Evolutionary conservation across 2,888 invertebrate species (phyloP).

Genomic region (Eristalinus aeneus): DNA sequence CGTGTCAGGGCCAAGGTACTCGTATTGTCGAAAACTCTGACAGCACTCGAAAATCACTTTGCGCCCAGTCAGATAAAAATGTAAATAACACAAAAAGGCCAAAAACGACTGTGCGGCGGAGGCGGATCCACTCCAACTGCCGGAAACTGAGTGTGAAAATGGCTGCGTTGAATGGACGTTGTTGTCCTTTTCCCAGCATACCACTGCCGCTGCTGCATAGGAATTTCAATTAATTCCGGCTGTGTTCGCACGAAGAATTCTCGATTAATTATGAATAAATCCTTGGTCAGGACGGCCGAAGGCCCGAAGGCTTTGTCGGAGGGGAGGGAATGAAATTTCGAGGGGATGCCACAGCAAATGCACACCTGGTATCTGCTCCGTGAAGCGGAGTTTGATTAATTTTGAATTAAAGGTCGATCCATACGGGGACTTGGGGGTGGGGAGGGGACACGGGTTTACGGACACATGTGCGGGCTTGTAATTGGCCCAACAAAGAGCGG

Average conservation of each 20-base stretch:
- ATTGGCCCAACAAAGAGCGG: background rate
- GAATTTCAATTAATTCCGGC: slow-evolving; percentile 46
- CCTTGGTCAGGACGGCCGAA: background rate
- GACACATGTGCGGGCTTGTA: background rate
- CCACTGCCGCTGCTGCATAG: slow-evolving; percentile 9
- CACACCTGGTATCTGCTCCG: background rate
- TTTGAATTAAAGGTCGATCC: background rate
- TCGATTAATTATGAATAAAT: slow-evolving; percentile 54
- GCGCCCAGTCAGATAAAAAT: slow-evolving; percentile 25
- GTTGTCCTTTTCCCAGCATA: slow-evolving; percentile 25
- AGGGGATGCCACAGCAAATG: background rate
- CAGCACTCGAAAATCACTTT: slow-evolving; percentile 54
- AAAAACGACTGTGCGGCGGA: background rate
- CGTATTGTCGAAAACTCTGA: slow-evolving; percentile 39
- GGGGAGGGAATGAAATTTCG: background rate
- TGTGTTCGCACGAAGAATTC: slow-evolving; percentile 34
- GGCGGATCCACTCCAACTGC: background rate
- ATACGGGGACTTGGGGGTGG: background rate
- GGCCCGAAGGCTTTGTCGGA: background rate
- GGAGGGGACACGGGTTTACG: too few species aligned
- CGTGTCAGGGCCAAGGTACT: slow-evolving; percentile 7
- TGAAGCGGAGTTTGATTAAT: background rate
- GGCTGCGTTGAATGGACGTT: slow-evolving; percentile 13
- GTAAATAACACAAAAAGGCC: background rate
- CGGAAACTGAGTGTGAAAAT: slow-evolving; percentile 38